Percentiles rank a stretch among this genome's conserved stretches.
Conservation (phyloP, 2,797 vertebrate species). For the Aphelocoma californica region DNA sequence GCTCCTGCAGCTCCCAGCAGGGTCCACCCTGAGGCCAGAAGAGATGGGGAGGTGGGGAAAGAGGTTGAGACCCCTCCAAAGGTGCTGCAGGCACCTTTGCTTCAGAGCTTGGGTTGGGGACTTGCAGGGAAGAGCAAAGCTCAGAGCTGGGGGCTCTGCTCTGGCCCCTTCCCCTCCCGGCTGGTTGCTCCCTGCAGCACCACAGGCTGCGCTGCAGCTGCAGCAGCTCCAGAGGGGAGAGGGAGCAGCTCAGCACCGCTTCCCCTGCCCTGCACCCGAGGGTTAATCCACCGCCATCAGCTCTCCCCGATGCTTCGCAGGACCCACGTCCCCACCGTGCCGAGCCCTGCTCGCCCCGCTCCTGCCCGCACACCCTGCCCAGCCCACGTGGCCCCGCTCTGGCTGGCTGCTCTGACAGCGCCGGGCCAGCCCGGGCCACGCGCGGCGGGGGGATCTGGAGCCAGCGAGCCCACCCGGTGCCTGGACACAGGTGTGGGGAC, state of each 20-base stretch:
- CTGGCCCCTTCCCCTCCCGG: not conserved
- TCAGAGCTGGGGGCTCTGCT: not conserved
- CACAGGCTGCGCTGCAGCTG: not conserved
- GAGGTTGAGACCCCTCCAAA: not conserved
- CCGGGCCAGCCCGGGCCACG: not conserved
- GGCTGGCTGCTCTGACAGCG: not conserved
- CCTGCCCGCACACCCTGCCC: not conserved
- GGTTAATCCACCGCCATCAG: rapidly evolving
- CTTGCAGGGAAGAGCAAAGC: not conserved
- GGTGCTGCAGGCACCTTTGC: not conserved
- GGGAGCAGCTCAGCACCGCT: not conserved
- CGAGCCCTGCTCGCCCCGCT: not conserved
- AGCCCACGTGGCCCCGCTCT: not conserved
- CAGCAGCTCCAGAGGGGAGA: not conserved
- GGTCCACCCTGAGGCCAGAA: not conserved
- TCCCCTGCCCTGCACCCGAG: not conserved
- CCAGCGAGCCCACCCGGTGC: not conserved
- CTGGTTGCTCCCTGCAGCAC: not conserved
- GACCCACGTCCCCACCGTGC: rapidly evolving
- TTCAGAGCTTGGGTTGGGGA: not conserved
- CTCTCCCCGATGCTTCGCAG: rapidly evolving
- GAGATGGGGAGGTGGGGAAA: not conserved
- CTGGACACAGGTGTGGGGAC: not conserved
- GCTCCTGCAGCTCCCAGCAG: not conserved
- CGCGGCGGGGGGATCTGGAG: not conserved